A percentile compares a stretch with the other conserved stretches of the same genome.
phyloP scores from a whole-genome alignment of 2,888 invertebrate genomes.

The Caenorhabditis sinica region DNA sequence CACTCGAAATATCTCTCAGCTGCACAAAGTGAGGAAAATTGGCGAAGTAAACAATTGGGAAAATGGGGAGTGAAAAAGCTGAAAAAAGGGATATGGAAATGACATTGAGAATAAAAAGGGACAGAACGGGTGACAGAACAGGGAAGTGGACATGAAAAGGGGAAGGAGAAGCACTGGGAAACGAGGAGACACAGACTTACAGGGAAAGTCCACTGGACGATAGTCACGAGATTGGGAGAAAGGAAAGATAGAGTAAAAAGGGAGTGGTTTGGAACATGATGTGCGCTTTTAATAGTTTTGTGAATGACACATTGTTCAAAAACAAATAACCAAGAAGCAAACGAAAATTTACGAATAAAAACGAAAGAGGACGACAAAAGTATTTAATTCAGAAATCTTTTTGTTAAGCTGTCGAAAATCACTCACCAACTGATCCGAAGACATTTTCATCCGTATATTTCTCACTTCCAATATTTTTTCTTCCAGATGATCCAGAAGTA shows the following conservation, averaged over 20 bases:
- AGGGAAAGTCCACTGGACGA: constrained; percentile 30
- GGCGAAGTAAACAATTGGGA: neutral
- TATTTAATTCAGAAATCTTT: too few species aligned
- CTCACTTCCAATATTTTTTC: neutral
- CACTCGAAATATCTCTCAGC: neutral
- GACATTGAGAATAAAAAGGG: neutral
- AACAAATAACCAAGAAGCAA: too few species aligned
- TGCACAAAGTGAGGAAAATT: neutral
- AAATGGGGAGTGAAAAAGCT: neutral
- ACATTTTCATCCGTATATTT: too few species aligned
- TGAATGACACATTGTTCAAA: neutral
- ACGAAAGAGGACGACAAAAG: too few species aligned
- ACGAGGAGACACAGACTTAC: constrained; percentile 23
- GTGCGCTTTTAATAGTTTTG: neutral
- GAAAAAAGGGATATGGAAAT: neutral
- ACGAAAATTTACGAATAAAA: too few species aligned
- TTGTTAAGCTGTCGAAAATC: too few species aligned
- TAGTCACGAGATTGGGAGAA: constrained; percentile 25
- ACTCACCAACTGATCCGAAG: too few species aligned
- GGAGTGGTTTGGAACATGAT: neutral
- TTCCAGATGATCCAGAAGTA: constrained; percentile 45
- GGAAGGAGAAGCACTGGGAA: constrained; percentile 16
- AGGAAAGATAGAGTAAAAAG: neutral
- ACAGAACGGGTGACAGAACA: constrained; percentile 13
- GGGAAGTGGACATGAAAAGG: neutral